Evolutionary conservation across 2,797 vertebrate genomes (phyloP).

Genomic region (Melanotaenia maccullochi): DNA sequence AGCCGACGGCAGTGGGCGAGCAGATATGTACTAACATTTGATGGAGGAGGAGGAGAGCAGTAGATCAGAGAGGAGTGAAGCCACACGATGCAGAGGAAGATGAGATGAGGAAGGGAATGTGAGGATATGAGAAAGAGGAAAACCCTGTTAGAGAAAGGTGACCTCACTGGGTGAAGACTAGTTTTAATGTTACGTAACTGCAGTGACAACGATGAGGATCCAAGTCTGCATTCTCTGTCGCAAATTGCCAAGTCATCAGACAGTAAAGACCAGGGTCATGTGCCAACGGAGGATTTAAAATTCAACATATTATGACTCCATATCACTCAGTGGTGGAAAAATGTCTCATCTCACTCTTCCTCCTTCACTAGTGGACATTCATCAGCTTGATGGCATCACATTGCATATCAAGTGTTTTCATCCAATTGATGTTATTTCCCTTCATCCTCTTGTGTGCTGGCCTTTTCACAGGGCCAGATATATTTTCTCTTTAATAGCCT

Average conservation of each 20-base stretch:
- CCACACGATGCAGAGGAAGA: constrained; percentile 18
- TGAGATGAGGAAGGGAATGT: constrained; percentile 18
- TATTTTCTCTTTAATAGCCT: constrained; percentile 51
- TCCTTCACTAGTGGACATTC: constrained; percentile 24
- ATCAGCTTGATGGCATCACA: constrained; percentile 35
- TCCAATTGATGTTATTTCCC: constrained; percentile 45
- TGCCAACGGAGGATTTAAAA: constrained; percentile 24
- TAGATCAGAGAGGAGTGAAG: constrained; percentile 41
- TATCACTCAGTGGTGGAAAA: neutral
- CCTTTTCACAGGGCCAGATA: constrained; percentile 32
- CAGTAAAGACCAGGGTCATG: constrained; percentile 7
- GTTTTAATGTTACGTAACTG: constrained; percentile 38
- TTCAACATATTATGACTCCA: constrained; percentile 14
- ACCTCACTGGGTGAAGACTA: neutral
- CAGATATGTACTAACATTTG: constrained; percentile 54
- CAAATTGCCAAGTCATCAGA: constrained; percentile 8
- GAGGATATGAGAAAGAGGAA: constrained; percentile 31
- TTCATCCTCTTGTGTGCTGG: constrained; percentile 19
- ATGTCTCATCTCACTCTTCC: neutral
- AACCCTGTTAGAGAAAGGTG: constrained; percentile 19
- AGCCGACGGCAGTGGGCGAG: constrained; percentile 56
- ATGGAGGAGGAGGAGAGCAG: constrained; percentile 37
- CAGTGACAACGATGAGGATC: constrained; percentile 5
- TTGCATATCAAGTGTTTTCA: constrained; percentile 56
- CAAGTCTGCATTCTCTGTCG: constrained; percentile 11